Percentiles rank a stretch among this genome's conserved stretches.
Conservation (phyloP, 2,888 invertebrate genomes). For the Gnatocerus cornutus region DNA sequence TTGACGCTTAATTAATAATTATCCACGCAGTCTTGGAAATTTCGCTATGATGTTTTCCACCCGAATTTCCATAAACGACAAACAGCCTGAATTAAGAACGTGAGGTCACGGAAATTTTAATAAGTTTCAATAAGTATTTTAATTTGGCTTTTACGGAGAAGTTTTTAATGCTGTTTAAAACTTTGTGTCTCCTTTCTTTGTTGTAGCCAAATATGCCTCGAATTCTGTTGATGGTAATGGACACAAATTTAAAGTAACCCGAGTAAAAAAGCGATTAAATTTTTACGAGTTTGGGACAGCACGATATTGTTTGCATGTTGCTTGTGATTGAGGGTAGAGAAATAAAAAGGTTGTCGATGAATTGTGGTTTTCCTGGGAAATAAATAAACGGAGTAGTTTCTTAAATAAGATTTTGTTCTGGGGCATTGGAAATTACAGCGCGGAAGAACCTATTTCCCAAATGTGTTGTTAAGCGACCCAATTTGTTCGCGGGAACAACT, state of each 20-base stretch:
- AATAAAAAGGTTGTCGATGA: constrained; percentile 3
- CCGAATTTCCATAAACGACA: constrained; percentile 8
- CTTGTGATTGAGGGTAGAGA: not conserved
- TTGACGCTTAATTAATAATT: constrained; percentile 11
- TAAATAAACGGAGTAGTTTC: constrained; percentile 3
- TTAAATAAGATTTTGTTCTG: constrained; percentile 13
- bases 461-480: constrained; percentile 26
- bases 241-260: constrained; percentile 29
- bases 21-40: not conserved
- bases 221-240: constrained; percentile 33
- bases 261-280: constrained; percentile 22
- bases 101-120: constrained; percentile 35
- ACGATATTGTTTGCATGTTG: constrained; percentile 2
- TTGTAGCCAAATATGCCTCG: constrained; percentile 18
- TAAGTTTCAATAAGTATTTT: constrained; percentile 38
- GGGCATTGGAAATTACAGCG: constrained; percentile 10
- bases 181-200: constrained; percentile 16
- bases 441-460: constrained; percentile 29
- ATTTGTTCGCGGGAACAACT: constrained; percentile 24
- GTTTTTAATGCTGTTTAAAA: constrained; percentile 38
- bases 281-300: not conserved
- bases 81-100: constrained; percentile 19
- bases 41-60: not conserved
- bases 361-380: constrained; percentile 1
- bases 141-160: constrained; percentile 25